Conservation (phyloP, 2,888 invertebrate genomes). For the Meliscaeva auricollis region DNA sequence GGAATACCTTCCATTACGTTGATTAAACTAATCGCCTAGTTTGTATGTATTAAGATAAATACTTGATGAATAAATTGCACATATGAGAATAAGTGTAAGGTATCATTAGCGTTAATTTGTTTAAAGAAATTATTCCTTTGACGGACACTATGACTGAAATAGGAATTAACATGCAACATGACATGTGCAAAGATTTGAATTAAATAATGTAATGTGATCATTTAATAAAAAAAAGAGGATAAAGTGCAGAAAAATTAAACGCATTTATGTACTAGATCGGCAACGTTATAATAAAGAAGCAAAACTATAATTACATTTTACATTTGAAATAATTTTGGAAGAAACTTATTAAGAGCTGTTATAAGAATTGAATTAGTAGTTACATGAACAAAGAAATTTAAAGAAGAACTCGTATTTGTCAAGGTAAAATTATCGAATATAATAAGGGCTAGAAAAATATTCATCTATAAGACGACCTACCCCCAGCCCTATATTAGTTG, state of each 20-base stretch:
- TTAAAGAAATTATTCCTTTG: background rate
- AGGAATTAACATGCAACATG: background rate
- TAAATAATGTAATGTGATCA: background rate
- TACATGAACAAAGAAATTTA: no score
- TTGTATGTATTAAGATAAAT: background rate
- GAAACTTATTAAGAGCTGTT: no score
- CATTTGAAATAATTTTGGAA: no score
- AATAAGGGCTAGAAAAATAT: no score
- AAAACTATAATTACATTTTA: no score
- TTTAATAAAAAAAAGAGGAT: background rate
- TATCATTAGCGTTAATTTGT: background rate
- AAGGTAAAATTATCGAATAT: no score
- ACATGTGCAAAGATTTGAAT: background rate
- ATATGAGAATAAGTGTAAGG: background rate
- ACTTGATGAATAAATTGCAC: background rate
- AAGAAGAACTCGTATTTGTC: no score
- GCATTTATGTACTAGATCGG: no score
- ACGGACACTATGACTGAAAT: background rate
- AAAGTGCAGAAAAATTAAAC: background rate
- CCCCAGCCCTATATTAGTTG: no score
- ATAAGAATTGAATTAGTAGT: no score
- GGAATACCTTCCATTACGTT: background rate
- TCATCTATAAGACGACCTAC: no score
- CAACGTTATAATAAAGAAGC: no score
- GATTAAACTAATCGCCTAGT: slow-evolving; percentile 7